A percentile compares a stretch with the other conserved stretches of the same genome.
phyloP scores from a whole-genome alignment of 1,140 invertebrate genomes.

The Hycleus phaleratus region DNA sequence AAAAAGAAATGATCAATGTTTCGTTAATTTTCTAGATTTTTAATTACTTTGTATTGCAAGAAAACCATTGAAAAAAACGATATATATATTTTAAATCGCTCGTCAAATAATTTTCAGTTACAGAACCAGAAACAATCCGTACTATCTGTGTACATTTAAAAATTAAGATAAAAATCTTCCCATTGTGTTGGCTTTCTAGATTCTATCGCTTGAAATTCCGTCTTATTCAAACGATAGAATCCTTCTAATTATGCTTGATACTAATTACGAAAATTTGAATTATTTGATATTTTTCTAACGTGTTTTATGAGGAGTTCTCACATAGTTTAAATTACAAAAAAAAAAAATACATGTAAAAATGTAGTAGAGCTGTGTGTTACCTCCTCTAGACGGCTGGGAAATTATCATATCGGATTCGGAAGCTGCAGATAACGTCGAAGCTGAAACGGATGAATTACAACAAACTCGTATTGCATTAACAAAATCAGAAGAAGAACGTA shows the following conservation, averaged over 20 bases:
- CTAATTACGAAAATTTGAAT: neutral
- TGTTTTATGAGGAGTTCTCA: constrained; percentile 10
- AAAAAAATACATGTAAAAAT: neutral
- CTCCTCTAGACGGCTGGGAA: constrained; percentile 39
- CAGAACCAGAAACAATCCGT: no score
- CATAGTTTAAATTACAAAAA: constrained; percentile 1
- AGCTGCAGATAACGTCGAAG: constrained; percentile 71
- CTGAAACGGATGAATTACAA: constrained; percentile 71
- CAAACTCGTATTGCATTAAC: constrained; percentile 62
- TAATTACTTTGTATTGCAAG: no score
- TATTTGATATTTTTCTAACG: neutral
- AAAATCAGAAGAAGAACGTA: constrained; percentile 78
- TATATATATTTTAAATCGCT: no score
- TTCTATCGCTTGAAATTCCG: neutral
- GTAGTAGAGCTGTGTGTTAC: constrained; percentile 13
- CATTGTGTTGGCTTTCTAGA: no score
- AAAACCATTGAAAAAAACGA: no score
- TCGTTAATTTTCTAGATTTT: no score
- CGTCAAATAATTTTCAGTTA: no score
- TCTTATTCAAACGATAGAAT: neutral
- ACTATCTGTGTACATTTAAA: no score
- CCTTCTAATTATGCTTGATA: neutral
- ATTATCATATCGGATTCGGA: constrained; percentile 45
- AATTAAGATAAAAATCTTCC: no score
- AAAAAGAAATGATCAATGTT: no score